Conservation (phyloP, 2,888 invertebrate genomes). For the Habrosyne pyritoides region DNA sequence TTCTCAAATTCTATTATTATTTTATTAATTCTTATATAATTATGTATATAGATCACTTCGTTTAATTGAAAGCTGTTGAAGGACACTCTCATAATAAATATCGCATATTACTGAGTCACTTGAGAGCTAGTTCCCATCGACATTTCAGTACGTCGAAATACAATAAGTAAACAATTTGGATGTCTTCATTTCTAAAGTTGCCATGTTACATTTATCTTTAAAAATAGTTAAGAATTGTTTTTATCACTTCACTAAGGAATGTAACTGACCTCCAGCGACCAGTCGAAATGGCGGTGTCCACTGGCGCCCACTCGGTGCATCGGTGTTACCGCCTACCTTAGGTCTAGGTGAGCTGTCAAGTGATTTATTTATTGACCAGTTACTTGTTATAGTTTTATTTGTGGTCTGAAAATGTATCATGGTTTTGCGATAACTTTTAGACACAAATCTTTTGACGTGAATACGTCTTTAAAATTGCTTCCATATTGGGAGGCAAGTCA, state of each 20-base stretch:
- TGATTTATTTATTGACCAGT: conserved; percentile 7
- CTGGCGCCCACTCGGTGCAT: conserved; percentile 48
- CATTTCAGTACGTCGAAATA: neutral
- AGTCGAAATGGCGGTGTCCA: conserved; percentile 43
- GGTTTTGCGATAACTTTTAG: neutral
- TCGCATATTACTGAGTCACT: too few species aligned
- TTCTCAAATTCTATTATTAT: too few species aligned
- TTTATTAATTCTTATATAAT: too few species aligned
- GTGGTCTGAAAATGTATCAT: neutral
- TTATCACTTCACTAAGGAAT: conserved; percentile 26
- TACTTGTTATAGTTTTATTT: neutral
- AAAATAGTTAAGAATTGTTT: conserved; percentile 3
- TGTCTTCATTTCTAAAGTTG: neutral
- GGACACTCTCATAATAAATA: too few species aligned
- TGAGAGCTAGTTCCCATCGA: too few species aligned
- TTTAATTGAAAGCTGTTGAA: too few species aligned
- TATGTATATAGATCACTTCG: too few species aligned
- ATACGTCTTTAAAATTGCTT: too few species aligned
- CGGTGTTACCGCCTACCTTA: conserved; percentile 31
- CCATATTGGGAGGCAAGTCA: too few species aligned
- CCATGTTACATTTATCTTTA: neutral
- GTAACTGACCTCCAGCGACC: conserved; percentile 43
- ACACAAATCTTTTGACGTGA: too few species aligned
- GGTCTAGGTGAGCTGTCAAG: conserved; percentile 17
- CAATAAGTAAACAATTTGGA: neutral